Conservation (phyloP, 1,140 invertebrate genomes). For the Holcopasites calliopsidis region DNA sequence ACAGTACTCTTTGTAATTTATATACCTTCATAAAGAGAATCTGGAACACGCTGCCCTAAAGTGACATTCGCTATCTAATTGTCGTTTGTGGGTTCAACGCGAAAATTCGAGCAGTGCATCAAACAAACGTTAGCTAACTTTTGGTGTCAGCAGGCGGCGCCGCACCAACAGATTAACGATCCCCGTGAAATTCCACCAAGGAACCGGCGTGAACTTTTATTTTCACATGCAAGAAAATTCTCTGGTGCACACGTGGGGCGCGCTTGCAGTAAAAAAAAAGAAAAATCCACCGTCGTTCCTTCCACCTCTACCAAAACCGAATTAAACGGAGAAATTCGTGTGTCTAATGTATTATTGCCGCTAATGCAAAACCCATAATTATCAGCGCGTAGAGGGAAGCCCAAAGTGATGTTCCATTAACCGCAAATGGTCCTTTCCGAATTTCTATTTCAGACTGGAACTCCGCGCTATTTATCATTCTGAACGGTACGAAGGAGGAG, state of each 20-base stretch:
- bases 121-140: conserved; percentile 40
- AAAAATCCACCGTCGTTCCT: background rate
- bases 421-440: conserved; percentile 60
- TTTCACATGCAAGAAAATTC: conserved; percentile 48
- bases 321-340: background rate
- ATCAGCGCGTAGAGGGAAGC: conserved; percentile 43
- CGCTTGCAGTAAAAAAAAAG: conserved; percentile 41
- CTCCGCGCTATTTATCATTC: conserved; percentile 98
- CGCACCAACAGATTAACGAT: conserved; percentile 39
- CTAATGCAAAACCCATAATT: conserved; percentile 62
- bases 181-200: conserved; percentile 21
- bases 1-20: no score
- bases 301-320: no score
- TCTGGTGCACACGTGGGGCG: conserved; percentile 40
- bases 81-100: background rate
- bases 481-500: conserved; percentile 97
- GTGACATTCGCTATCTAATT: no score
- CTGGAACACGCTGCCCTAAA: no score
- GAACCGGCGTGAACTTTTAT: conserved; percentile 46
- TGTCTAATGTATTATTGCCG: conserved; percentile 36
- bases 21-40: no score
- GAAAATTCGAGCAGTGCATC: conserved; percentile 17
- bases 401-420: conserved; percentile 65
- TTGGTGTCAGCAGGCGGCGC: background rate
- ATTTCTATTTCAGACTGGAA: conserved; percentile 92